Percentiles rank a stretch among this genome's conserved stretches.
Evolutionary conservation across 1,140 invertebrate species (phyloP).

Genomic region (Magallana angulata): DNA sequence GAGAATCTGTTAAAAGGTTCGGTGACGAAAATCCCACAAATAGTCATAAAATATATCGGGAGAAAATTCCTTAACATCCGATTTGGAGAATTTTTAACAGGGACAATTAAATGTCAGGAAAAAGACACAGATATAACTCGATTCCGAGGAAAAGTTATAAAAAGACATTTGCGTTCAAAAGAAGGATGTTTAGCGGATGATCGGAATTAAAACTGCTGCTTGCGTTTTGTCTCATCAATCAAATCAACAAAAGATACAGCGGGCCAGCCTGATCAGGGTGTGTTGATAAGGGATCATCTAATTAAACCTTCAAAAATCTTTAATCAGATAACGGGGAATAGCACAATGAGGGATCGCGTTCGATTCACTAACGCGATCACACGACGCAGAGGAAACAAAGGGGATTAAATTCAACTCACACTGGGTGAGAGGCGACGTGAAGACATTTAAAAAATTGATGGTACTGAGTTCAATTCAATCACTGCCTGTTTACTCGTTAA

Average conservation of each 20-base stretch:
- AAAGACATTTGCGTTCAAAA: slow-evolving; percentile 9
- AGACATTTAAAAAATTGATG: no score
- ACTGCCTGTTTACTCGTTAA: no score
- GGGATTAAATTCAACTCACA: no score
- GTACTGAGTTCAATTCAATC: no score
- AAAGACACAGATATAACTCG: slow-evolving; percentile 17
- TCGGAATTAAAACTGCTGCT: background rate
- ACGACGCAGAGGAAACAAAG: no score
- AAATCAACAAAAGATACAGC: background rate
- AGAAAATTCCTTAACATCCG: slow-evolving; percentile 9
- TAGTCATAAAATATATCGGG: slow-evolving; percentile 10
- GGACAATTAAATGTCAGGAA: background rate
- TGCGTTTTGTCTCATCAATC: background rate
- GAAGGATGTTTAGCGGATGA: slow-evolving; percentile 3
- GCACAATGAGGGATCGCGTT: no score
- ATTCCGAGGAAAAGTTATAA: slow-evolving; percentile 23
- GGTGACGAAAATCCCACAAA: slow-evolving; percentile 17
- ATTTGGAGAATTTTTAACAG: background rate
- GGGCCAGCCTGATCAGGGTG: background rate
- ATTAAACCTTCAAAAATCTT: background rate
- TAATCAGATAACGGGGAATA: no score
- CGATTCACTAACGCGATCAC: no score
- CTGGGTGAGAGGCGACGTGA: no score
- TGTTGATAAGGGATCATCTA: slow-evolving; percentile 21
- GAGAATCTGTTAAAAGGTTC: slow-evolving; percentile 17